These are phyloP conservation scores for Pantherophis vulpinus DNA, from an alignment of 2,797 vertebrate species.

Conservation along the genomic window DNA sequence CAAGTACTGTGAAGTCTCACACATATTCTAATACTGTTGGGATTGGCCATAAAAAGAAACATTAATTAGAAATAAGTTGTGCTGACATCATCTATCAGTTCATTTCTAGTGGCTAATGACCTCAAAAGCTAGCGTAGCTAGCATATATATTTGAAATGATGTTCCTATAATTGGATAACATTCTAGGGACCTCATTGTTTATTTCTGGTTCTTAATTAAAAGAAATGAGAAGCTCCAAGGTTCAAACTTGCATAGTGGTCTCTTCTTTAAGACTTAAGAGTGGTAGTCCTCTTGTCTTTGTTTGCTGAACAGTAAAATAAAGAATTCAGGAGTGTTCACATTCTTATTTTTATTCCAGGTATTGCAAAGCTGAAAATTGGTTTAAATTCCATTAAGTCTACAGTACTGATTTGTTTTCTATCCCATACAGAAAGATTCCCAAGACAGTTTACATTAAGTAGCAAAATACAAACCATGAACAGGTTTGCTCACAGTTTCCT, in stretches of 20 bases:
- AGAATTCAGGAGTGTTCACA: neutral
- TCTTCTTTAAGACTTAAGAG: neutral
- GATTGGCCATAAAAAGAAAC: slow-evolving; percentile 32
- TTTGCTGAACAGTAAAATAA: neutral
- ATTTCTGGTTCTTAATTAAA: slow-evolving; percentile 15
- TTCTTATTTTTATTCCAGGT: neutral
- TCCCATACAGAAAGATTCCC: neutral
- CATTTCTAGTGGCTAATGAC: slow-evolving; percentile 39
- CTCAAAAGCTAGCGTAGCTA: slow-evolving; percentile 47
- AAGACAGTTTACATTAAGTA: neutral
- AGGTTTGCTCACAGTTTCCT: neutral
- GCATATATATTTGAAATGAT: slow-evolving; percentile 51
- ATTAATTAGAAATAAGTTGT: slow-evolving; percentile 21
- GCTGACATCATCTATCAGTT: neutral
- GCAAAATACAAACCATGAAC: neutral
- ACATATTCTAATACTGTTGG: slow-evolving; percentile 20
- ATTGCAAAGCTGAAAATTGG: neutral
- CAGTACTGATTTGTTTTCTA: neutral
- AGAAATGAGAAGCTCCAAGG: neutral
- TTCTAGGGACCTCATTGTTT: slow-evolving; percentile 54
- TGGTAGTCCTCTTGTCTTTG: neutral
- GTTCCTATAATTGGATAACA: slow-evolving; percentile 50
- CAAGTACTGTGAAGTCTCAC: slow-evolving; percentile 29
- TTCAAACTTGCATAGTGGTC: neutral
- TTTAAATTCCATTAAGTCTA: neutral